Evolutionary conservation across 2,888 invertebrate species (phyloP).

Genomic region (Capitulum mitella): DNA sequence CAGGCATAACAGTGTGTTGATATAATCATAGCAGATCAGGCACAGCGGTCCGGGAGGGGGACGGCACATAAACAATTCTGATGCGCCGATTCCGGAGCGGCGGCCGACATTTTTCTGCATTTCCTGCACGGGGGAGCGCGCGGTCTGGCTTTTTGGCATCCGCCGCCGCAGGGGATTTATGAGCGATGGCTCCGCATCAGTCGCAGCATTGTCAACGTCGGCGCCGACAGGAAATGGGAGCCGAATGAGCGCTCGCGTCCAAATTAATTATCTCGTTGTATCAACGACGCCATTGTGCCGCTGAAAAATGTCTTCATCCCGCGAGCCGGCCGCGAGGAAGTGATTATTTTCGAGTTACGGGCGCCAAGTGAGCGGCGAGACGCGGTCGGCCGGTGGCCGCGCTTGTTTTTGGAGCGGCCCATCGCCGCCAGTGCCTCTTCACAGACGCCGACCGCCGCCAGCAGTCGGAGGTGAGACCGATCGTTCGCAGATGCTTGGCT

Average conservation of each 20-base stretch:
- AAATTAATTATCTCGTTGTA: conserved; percentile 8
- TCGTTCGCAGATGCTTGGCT: not conserved
- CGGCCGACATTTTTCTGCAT: conserved; percentile 7
- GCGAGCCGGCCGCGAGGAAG: not conserved
- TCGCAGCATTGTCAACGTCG: not conserved
- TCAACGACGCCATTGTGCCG: conserved; percentile 9
- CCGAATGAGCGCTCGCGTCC: conserved; percentile 5
- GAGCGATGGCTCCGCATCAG: not conserved
- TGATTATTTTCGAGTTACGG: not conserved
- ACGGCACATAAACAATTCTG: not conserved
- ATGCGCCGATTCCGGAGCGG: not conserved
- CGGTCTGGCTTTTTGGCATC: not conserved
- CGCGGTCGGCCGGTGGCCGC: too few species aligned
- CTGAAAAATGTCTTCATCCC: not conserved
- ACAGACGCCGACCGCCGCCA: not conserved
- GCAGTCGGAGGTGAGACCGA: not conserved
- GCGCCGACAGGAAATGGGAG: not conserved
- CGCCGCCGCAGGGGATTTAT: not conserved
- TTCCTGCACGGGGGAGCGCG: not conserved
- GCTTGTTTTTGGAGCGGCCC: not conserved
- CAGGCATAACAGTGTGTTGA: not conserved
- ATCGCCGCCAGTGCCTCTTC: not conserved
- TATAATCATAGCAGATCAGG: not conserved
- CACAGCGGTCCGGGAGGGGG: not conserved
- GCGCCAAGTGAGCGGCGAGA: not conserved